Conservation (phyloP, 2,797 vertebrate genomes). For the Sylvilagus floridanus region DNA sequence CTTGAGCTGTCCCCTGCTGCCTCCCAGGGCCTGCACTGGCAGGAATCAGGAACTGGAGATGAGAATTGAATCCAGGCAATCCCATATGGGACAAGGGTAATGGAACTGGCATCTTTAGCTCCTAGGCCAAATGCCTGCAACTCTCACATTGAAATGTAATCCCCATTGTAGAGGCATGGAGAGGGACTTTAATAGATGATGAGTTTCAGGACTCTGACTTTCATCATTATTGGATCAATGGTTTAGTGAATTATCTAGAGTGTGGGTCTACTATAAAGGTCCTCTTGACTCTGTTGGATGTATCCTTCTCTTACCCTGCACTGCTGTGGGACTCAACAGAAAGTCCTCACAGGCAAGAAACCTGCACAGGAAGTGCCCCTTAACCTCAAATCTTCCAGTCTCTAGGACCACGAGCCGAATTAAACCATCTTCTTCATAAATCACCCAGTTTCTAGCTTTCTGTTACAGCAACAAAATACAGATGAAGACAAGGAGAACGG, state of each 20-base stretch:
- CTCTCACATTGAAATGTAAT: background rate
- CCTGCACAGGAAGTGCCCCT: background rate
- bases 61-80: too few species aligned
- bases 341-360: background rate
- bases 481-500: background rate
- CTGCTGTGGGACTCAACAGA: background rate
- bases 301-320: background rate
- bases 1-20: too few species aligned
- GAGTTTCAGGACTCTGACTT: background rate
- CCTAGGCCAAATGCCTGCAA: background rate
- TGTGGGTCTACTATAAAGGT: background rate
- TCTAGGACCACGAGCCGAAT: background rate
- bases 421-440: background rate
- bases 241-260: background rate
- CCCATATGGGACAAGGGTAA: too few species aligned
- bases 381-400: background rate
- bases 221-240: background rate
- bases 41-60: too few species aligned
- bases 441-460: background rate
- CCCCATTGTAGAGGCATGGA: background rate
- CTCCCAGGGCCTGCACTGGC: too few species aligned
- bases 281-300: background rate
- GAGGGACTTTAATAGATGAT: background rate
- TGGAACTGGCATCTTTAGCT: too few species aligned
- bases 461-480: background rate